These are phyloP conservation scores for Patiria miniata DNA, from an alignment of 35 echinoderm and acorn worm species.

Conservation along the genomic window DNA sequence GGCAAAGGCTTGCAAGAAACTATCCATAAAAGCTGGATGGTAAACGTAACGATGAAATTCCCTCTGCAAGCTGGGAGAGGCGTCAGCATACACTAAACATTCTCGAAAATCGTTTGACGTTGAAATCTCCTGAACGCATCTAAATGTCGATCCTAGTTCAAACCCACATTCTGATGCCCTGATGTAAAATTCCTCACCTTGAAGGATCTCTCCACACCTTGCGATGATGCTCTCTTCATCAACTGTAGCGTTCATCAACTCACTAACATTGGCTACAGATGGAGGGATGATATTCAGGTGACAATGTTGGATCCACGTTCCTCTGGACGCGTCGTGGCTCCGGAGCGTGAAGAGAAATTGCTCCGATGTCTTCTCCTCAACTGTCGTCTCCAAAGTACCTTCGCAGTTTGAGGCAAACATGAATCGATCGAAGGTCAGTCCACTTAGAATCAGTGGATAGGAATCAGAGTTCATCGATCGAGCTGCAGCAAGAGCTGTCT, in stretches of 20 bases:
- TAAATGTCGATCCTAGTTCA: conserved; percentile 54
- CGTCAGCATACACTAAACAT: conserved; percentile 18
- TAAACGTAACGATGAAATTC: conserved; percentile 45
- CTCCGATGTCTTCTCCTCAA: neutral
- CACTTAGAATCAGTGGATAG: neutral
- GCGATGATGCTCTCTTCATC: neutral
- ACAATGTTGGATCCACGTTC: conserved; percentile 45
- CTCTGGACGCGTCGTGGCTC: neutral
- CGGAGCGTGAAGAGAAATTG: neutral
- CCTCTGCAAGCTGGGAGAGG: conserved; percentile 20
- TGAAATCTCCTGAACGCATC: neutral
- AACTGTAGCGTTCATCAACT: neutral
- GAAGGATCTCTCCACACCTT: neutral
- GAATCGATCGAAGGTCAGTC: conserved; percentile 39
- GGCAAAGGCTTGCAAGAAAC: conserved; percentile 50
- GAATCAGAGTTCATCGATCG: neutral
- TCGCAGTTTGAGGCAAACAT: conserved; percentile 41
- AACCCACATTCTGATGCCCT: conserved; percentile 36
- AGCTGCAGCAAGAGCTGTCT: conserved; percentile 44
- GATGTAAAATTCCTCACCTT: conserved; percentile 33
- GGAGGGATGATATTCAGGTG: neutral
- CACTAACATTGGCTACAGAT: neutral
- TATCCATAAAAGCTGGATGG: conserved; percentile 66
- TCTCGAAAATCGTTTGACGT: conserved; percentile 32
- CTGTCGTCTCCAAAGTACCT: conserved; percentile 21